phyloP scores from a whole-genome alignment of 2,113 vertebrate species.

The human region DNA sequence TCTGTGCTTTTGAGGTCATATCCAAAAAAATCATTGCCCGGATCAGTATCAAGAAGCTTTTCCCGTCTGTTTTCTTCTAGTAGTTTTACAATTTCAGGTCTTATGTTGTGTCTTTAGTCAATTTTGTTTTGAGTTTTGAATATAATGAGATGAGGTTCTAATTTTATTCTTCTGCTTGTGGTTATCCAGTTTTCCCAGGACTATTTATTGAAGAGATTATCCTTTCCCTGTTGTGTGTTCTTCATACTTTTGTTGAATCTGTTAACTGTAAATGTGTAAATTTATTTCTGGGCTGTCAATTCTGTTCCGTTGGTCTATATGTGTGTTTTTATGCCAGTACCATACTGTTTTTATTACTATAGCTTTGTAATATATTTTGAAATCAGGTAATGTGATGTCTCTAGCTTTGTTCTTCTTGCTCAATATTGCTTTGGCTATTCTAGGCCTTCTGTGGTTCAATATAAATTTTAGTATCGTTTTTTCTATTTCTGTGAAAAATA shows the following conservation, averaged over 20 bases:
- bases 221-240: background rate
- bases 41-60: background rate
- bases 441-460: background rate
- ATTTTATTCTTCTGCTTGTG: background rate
- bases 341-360: background rate
- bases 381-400: background rate
- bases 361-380: background rate
- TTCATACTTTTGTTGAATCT: background rate
- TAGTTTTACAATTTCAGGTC: background rate
- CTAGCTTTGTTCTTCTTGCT: background rate
- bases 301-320: background rate
- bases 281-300: background rate
- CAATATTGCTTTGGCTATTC: background rate
- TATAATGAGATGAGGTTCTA: background rate
- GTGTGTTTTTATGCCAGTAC: background rate
- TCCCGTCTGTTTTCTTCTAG: background rate
- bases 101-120: background rate
- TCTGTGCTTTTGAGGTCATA: background rate
- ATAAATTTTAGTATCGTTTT: background rate
- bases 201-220: background rate
- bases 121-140: background rate
- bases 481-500: background rate
- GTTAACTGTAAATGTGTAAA: background rate
- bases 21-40: background rate
- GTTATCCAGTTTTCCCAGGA: background rate